Percentiles rank a stretch among this genome's conserved stretches.
Conservation (phyloP, 2,113 vertebrate species). For the Oncorhynchus mykiss region DNA sequence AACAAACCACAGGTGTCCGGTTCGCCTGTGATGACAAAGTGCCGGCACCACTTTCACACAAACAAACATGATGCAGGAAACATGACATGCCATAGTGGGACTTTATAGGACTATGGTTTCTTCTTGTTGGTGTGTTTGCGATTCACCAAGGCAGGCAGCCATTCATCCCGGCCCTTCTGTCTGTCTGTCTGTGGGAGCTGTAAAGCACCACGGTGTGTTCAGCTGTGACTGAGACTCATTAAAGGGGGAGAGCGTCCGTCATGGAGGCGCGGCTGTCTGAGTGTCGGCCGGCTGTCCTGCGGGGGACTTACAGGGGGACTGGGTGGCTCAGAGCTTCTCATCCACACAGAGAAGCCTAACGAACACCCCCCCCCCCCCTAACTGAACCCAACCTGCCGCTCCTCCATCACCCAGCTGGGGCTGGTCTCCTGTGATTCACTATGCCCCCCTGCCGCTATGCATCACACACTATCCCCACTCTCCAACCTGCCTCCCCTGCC, state of each 20-base stretch:
- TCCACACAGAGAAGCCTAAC: not conserved
- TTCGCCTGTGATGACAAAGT: conserved; percentile 34
- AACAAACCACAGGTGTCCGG: conserved; percentile 50
- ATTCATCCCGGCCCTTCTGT: conserved; percentile 56
- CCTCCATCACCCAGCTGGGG: conserved; percentile 60
- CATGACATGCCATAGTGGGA: conserved; percentile 28
- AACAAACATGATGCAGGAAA: conserved; percentile 46
- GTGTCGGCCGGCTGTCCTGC: conserved; percentile 37
- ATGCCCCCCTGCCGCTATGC: conserved; percentile 54
- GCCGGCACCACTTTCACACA: conserved; percentile 28
- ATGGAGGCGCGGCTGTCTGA: conserved; percentile 33
- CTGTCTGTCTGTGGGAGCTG: conserved; percentile 31
- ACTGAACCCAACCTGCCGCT: not conserved
- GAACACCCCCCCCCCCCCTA: not conserved
- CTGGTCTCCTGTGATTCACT: conserved; percentile 62
- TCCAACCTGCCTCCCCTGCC: conserved; percentile 42
- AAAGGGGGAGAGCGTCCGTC: conserved; percentile 62
- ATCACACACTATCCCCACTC: conserved; percentile 38
- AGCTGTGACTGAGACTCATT: conserved; percentile 69
- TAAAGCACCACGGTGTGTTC: conserved; percentile 64
- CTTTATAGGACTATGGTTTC: not conserved
- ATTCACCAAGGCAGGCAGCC: conserved; percentile 26
- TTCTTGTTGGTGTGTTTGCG: conserved; percentile 39
- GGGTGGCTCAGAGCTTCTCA: conserved; percentile 1
- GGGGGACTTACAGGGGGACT: not conserved